These are phyloP conservation scores for Euplexia lucipara DNA, from an alignment of 2,888 invertebrate genomes.

Conservation along the genomic window DNA sequence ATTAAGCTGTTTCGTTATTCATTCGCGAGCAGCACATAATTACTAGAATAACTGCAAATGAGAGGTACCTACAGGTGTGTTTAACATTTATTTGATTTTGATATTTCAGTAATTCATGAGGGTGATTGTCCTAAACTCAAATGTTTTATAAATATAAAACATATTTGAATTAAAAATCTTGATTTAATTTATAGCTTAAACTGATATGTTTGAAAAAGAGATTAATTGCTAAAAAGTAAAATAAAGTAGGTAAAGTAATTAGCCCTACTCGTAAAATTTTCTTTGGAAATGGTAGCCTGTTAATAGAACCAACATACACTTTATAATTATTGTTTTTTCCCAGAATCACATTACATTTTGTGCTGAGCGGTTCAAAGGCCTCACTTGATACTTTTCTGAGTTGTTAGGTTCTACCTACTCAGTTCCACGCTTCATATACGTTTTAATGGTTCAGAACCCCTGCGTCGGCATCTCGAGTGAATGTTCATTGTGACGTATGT, in stretches of 20 bases:
- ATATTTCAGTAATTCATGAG: neutral
- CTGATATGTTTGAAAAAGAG: neutral
- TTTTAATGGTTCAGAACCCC: slow-evolving; percentile 58
- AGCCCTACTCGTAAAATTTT: neutral
- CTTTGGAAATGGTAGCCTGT: neutral
- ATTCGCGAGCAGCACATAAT: slow-evolving; percentile 16
- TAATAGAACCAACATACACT: neutral
- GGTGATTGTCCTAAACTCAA: neutral
- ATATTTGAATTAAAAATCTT: neutral
- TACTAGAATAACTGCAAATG: slow-evolving; percentile 14
- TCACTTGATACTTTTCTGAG: slow-evolving; percentile 8
- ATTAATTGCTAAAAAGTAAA: neutral
- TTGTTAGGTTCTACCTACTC: neutral
- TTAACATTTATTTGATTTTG: neutral
- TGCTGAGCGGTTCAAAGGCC: slow-evolving; percentile 4
- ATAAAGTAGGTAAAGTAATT: neutral
- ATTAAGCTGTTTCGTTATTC: slow-evolving; percentile 46
- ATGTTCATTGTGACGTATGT: slow-evolving; percentile 43
- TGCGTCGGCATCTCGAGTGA: slow-evolving; percentile 52
- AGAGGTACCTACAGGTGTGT: neutral
- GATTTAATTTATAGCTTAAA: neutral
- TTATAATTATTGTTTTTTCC: slow-evolving; percentile 7
- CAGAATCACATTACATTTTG: neutral
- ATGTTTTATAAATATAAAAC: neutral
- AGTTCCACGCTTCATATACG: slow-evolving; percentile 54